Evolutionary conservation across 1,140 invertebrate genomes (phyloP), one percentile per base, ranked within the genome.

Genomic region (Hycleus cichorii): DNA sequence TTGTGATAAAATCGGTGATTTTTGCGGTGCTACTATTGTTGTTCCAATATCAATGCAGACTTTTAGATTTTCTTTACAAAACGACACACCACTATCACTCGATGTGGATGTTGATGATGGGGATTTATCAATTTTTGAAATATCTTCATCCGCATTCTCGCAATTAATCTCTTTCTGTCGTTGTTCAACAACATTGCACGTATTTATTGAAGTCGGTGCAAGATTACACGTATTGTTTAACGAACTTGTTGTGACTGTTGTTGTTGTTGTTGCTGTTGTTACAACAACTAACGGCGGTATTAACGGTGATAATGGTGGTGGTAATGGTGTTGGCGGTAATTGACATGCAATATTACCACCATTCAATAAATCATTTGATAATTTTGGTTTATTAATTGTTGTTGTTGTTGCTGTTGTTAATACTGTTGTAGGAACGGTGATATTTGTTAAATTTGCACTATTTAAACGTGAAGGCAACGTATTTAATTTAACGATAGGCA

Each of bases 1-100:
- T 59, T 84, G 83, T 10, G 87, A 88, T 12, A 89, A 66, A 51
- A 89, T 89, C 6, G 87, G 87, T 59, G 70, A 72, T 47, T 74
- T 74, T 57, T 73, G 72, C n/a, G 64, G 45, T 40, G 66, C 60
- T 10, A 64, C 66, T 2, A 58, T 52, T 3, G 27, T 64, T 58
- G 24, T 10, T 57, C 68, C 67, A 43, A 43, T 57, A 18, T 18
- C 18, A 9, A 72, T 65, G 38, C 49, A 62, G 2, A 72, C 62
- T 53, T 70, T 67, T 42, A 70, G 40, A 40, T 60, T 61, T 40
- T 69, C 67, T 18, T 18, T 18, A 24, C 64, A 58, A 44, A 58
- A 58, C 39, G 62, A 60, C 10, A 69, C 60, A 10, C 70, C 71
- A 53, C 71, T 71, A 40, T 72, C 72, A 8, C 68, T 70, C 9